A percentile compares a stretch with the other conserved stretches of the same genome.
Conservation (phyloP, 2,888 invertebrate genomes). For the Iselma pallidipennis region DNA sequence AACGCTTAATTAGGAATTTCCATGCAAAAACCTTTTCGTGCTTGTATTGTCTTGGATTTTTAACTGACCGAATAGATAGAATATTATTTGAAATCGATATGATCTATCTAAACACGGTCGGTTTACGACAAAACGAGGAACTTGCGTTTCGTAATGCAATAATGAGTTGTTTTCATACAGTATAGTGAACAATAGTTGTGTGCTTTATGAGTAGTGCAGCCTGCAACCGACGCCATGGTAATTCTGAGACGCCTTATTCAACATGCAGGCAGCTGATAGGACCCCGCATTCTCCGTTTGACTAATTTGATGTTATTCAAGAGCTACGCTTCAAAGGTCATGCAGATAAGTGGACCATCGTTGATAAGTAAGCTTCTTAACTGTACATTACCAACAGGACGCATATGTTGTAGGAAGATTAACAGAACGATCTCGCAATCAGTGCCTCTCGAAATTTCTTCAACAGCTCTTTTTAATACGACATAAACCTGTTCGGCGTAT, state of each 20-base stretch:
- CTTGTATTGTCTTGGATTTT: no score
- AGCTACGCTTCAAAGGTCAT: conserved; percentile 28
- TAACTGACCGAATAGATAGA: neutral
- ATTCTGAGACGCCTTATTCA: conserved; percentile 24
- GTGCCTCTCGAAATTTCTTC: conserved; percentile 28
- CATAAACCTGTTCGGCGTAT: conserved; percentile 44
- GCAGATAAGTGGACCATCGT: conserved; percentile 27
- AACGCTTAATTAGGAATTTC: no score
- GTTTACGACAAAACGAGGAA: conserved; percentile 13
- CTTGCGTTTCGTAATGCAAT: conserved; percentile 16
- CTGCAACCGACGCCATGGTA: conserved; percentile 28
- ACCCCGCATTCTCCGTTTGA: conserved; percentile 36
- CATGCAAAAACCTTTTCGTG: no score
- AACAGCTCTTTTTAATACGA: conserved; percentile 36
- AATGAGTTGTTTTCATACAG: conserved; percentile 6
- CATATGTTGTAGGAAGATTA: conserved; percentile 35
- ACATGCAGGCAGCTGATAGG: conserved; percentile 39
- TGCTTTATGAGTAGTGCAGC: conserved; percentile 21
- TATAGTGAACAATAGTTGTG: conserved; percentile 14
- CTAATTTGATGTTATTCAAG: conserved; percentile 39
- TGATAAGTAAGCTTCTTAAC: conserved; percentile 35
- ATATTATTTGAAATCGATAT: neutral
- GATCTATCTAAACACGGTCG: neutral
- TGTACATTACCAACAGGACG: conserved; percentile 30
- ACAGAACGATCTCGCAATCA: conserved; percentile 30